phyloP scores from a whole-genome alignment of 2,113 vertebrate genomes.

The Heterotis niloticus region DNA sequence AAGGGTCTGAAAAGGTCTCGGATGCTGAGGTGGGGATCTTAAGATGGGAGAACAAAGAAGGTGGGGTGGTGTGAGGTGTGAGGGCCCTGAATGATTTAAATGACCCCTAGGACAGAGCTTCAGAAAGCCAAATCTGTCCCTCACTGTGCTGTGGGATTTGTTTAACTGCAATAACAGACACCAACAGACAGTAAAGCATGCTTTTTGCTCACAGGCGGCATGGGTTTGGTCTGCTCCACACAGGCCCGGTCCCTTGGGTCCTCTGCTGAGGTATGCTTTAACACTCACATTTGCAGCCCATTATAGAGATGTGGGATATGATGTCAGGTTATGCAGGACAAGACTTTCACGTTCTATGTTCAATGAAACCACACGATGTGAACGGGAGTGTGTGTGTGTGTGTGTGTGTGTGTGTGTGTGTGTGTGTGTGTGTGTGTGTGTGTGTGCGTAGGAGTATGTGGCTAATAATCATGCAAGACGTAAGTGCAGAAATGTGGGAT shows the following conservation, averaged over 20 bases:
- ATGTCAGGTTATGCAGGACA: background rate
- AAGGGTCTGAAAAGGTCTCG: background rate
- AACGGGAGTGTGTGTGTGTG: too few species aligned
- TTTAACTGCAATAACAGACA: slow-evolving; percentile 31
- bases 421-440: too few species aligned
- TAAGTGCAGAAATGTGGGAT: too few species aligned
- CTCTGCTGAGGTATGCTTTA: background rate
- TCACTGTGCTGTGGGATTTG: background rate
- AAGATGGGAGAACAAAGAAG: background rate
- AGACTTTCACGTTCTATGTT: too few species aligned
- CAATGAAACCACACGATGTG: too few species aligned
- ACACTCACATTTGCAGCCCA: background rate
- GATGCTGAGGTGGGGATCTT: background rate
- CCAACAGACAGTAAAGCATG: slow-evolving; percentile 19
- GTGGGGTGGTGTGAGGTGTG: background rate
- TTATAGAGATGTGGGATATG: background rate
- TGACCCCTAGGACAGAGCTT: slow-evolving; percentile 9
- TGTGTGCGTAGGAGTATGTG: too few species aligned
- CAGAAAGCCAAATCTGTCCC: slow-evolving; percentile 1
- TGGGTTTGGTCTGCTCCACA: too few species aligned
- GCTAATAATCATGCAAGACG: too few species aligned
- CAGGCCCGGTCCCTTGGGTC: too few species aligned
- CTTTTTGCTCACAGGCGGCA: background rate
- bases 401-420: too few species aligned
- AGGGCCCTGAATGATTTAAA: background rate